A percentile compares a stretch with the other conserved stretches of the same genome.
phyloP scores from a whole-genome alignment of 2,888 invertebrate species.

The Argyra leucocephala region DNA sequence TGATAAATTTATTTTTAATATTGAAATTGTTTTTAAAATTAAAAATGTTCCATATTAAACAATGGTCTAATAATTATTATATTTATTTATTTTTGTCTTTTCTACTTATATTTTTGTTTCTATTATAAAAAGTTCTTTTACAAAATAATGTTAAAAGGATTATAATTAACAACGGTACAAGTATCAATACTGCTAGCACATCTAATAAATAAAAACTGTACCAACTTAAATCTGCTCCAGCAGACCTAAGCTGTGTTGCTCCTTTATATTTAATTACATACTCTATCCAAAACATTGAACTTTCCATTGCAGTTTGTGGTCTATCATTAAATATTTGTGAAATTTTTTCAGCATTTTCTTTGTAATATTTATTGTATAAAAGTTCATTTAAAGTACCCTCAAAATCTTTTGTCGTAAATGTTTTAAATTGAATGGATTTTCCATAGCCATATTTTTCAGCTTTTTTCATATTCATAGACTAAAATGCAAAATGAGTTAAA shows the following conservation, averaged over 20 bases:
- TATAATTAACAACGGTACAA: background rate
- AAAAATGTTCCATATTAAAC: no score
- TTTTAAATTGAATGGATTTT: slow-evolving; percentile 35
- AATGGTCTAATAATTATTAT: no score
- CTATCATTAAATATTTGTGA: slow-evolving; percentile 41
- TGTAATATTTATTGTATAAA: slow-evolving; percentile 37
- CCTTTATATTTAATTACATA: slow-evolving; percentile 43
- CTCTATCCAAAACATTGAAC: slow-evolving; percentile 44
- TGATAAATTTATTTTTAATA: no score
- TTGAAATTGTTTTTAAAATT: no score
- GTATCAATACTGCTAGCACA: slow-evolving; percentile 22
- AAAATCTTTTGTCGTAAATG: slow-evolving; percentile 34
- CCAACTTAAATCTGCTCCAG: slow-evolving; percentile 39
- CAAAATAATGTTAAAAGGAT: background rate
- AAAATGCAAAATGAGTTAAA: slow-evolving; percentile 23
- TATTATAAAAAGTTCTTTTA: background rate
- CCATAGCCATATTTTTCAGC: slow-evolving; percentile 39
- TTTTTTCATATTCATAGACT: slow-evolving; percentile 39
- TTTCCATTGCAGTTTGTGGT: slow-evolving; percentile 35
- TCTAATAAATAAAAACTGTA: slow-evolving; percentile 41
- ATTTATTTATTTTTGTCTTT: background rate
- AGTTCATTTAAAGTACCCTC: slow-evolving; percentile 36
- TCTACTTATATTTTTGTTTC: background rate
- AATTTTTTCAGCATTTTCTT: slow-evolving; percentile 32
- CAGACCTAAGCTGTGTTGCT: slow-evolving; percentile 38